Percentiles rank a stretch among this genome's conserved stretches.
phyloP scores from a whole-genome alignment of 2,113 vertebrate species.

The Larimichthys crocea region DNA sequence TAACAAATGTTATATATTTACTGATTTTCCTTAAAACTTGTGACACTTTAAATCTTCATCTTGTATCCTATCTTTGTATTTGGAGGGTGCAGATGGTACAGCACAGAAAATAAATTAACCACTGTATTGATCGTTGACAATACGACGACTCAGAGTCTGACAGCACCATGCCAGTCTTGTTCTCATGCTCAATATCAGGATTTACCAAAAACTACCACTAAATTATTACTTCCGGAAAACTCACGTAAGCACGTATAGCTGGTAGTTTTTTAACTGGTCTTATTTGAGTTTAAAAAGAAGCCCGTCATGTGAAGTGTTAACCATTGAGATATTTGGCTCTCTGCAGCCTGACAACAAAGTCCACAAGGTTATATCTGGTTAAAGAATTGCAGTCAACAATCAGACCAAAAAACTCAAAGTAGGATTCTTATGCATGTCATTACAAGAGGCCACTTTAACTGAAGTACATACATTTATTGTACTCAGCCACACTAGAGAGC shows the following conservation, averaged over 20 bases:
- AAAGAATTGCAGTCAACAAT: background rate
- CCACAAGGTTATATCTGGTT: background rate
- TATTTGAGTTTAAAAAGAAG: background rate
- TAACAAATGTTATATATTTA: background rate
- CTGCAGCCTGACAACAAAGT: background rate
- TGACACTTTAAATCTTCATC: background rate
- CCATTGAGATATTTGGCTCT: background rate
- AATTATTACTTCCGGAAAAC: too few species aligned
- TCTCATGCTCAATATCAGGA: too few species aligned
- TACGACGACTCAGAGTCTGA: background rate
- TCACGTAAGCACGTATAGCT: background rate
- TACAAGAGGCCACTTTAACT: background rate
- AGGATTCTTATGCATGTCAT: background rate
- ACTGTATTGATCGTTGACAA: background rate
- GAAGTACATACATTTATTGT: background rate
- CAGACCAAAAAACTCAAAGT: background rate
- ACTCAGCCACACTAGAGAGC: background rate
- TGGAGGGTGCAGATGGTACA: background rate
- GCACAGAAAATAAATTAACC: background rate
- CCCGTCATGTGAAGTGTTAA: too few species aligned
- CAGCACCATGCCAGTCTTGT: background rate
- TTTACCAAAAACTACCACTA: too few species aligned
- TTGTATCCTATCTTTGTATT: background rate
- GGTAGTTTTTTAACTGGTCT: background rate
- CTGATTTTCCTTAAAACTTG: background rate